Percentiles rank a stretch among this genome's conserved stretches.
These are phyloP conservation scores for Leptobrachium ailaonicum DNA, from an alignment of 2,113 vertebrate genomes.

Conservation along the genomic window DNA sequence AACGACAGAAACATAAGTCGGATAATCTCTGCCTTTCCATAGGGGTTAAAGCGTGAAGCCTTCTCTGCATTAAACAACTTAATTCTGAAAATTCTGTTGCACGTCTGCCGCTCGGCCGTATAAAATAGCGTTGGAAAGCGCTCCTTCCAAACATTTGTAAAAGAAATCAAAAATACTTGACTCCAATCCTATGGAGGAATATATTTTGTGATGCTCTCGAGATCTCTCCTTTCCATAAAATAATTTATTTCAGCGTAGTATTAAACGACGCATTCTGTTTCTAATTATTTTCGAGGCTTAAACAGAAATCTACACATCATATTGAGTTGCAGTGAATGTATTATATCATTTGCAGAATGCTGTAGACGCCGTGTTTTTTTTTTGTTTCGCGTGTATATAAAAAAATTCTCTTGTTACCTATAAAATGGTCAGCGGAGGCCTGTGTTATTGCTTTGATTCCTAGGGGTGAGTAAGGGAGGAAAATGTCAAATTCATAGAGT, in stretches of 20 bases:
- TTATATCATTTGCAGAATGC: background rate
- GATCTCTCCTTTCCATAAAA: slow-evolving; percentile 33
- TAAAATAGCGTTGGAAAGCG: slow-evolving; percentile 39
- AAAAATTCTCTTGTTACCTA: slow-evolving; percentile 22
- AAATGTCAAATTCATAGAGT: background rate
- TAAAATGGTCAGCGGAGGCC: slow-evolving; percentile 39
- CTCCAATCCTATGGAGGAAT: slow-evolving; percentile 39
- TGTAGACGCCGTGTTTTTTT: background rate
- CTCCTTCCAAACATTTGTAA: slow-evolving; percentile 44
- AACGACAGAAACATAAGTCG: slow-evolving; percentile 33
- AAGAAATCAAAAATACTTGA: slow-evolving; percentile 44
- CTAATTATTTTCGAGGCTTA: slow-evolving; percentile 38
- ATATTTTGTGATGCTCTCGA: slow-evolving; percentile 42
- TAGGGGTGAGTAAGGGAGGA: slow-evolving; percentile 15
- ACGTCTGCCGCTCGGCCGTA: slow-evolving; percentile 4
- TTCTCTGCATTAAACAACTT: slow-evolving; percentile 46
- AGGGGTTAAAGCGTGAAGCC: slow-evolving; percentile 43
- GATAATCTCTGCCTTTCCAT: slow-evolving; percentile 40
- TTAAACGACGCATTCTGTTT: slow-evolving; percentile 35
- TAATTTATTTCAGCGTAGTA: slow-evolving; percentile 45
- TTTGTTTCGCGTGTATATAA: slow-evolving; percentile 1
- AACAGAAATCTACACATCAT: slow-evolving; percentile 39
- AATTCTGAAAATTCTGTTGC: slow-evolving; percentile 35
- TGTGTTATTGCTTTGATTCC: background rate
- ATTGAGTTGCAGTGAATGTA: slow-evolving; percentile 36